Conservation (phyloP, 2,888 invertebrate genomes). For the Lasius platythorax region DNA sequence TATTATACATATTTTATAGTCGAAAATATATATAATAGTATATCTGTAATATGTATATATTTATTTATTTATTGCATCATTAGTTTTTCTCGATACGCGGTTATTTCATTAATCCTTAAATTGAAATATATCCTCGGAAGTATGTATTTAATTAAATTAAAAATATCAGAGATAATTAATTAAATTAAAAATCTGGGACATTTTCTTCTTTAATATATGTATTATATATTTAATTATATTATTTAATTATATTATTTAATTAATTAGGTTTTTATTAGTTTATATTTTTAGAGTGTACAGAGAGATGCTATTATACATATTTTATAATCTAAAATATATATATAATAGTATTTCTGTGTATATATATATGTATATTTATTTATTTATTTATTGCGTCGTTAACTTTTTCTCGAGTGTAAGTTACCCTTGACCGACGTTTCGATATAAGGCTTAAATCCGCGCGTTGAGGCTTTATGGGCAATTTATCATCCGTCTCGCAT, state of each 20-base stretch:
- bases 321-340: no score
- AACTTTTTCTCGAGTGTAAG: neutral
- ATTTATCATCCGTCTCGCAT: conserved; percentile 13
- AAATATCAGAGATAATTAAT: neutral
- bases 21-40: no score
- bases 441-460: conserved; percentile 1
- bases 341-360: no score
- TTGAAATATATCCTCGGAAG: neutral
- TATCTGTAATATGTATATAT: no score
- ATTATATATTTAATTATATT: neutral
- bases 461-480: neutral
- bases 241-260: neutral
- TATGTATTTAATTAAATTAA: conserved; percentile 15
- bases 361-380: neutral
- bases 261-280: neutral
- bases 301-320: no score
- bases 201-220: neutral
- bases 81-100: neutral
- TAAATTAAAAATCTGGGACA: neutral
- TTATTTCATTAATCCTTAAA: conserved; percentile 35
- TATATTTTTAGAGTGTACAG: neutral
- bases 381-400: neutral
- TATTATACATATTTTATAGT: no score
- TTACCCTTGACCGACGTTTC: conserved; percentile 2
- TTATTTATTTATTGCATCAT: no score